Conservation (phyloP, 1,140 invertebrate genomes). For the Hormaphis cornu region DNA sequence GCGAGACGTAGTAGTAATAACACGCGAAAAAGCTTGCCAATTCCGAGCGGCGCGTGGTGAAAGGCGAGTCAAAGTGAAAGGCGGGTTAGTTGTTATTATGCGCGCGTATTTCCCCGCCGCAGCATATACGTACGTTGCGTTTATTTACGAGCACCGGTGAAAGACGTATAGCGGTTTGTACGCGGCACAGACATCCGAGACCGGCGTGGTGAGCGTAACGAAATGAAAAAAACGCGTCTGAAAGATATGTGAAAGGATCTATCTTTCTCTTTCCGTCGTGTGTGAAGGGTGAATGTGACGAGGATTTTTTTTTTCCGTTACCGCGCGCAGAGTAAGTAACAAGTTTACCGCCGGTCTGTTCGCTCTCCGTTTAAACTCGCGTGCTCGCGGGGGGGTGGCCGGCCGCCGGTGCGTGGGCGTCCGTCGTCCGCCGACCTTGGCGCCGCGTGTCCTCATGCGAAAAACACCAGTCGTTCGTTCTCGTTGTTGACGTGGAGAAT, state of each 20-base stretch:
- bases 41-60: background rate
- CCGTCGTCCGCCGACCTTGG: no score
- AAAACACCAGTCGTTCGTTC: no score
- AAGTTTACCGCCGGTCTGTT: no score
- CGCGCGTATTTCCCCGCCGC: no score
- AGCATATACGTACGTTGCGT: no score
- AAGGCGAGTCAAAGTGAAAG: slow-evolving; percentile 18
- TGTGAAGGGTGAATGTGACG: slow-evolving; percentile 30
- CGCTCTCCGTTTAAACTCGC: no score
- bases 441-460: no score
- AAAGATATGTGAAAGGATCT: slow-evolving; percentile 29
- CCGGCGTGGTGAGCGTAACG: slow-evolving; percentile 8
- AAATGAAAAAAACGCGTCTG: background rate
- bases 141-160: background rate
- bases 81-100: no score
- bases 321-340: background rate
- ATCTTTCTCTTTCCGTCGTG: background rate
- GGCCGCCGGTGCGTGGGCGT: background rate
- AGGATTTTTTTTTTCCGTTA: background rate
- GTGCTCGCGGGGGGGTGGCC: background rate
- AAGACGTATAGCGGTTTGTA: slow-evolving; percentile 26
- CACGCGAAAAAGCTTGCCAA: slow-evolving; percentile 19
- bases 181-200: no score
- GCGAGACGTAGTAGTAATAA: slow-evolving; percentile 7
- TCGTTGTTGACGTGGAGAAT: no score